phyloP scores from a whole-genome alignment of 1,140 invertebrate genomes.

The Drosophila setifemur region DNA sequence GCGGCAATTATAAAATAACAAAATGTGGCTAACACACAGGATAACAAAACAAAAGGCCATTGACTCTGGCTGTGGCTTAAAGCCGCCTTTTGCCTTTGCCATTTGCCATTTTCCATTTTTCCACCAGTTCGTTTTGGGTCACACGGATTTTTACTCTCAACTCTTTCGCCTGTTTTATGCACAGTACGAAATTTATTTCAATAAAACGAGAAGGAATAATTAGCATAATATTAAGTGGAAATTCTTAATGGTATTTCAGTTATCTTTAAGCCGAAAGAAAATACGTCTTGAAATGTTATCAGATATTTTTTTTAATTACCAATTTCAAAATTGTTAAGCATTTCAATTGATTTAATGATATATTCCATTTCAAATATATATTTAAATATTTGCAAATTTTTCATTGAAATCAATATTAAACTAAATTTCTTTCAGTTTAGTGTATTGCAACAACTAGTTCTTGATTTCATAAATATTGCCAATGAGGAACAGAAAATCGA shows the following conservation, averaged over 20 bases:
- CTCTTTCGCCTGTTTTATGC: background rate
- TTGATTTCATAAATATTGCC: constrained; percentile 30
- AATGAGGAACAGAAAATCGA: constrained; percentile 30
- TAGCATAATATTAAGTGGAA: too few relatives aligned
- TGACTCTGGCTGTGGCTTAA: constrained; percentile 30
- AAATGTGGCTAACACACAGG: constrained; percentile 38
- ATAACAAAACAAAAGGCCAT: constrained; percentile 40
- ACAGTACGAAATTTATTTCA: background rate
- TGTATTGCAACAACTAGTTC: background rate
- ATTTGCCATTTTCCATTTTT: too few relatives aligned
- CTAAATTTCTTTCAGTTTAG: background rate
- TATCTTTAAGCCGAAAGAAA: too few relatives aligned
- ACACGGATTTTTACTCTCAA: constrained; percentile 19
- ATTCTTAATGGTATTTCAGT: too few relatives aligned
- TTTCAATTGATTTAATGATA: too few relatives aligned
- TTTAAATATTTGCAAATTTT: too few relatives aligned
- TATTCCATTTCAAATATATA: too few relatives aligned
- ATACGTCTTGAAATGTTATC: too few relatives aligned
- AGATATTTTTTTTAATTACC: too few relatives aligned
- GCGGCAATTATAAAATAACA: constrained; percentile 55
- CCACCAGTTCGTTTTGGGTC: constrained; percentile 32
- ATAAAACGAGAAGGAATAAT: too few relatives aligned
- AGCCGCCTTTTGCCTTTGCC: background rate
- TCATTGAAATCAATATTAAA: too few relatives aligned
- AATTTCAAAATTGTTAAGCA: too few relatives aligned